Percentiles rank a stretch among this genome's conserved stretches.
Conservation (phyloP, 2,797 vertebrate species). For the Chrosomus eos region DNA sequence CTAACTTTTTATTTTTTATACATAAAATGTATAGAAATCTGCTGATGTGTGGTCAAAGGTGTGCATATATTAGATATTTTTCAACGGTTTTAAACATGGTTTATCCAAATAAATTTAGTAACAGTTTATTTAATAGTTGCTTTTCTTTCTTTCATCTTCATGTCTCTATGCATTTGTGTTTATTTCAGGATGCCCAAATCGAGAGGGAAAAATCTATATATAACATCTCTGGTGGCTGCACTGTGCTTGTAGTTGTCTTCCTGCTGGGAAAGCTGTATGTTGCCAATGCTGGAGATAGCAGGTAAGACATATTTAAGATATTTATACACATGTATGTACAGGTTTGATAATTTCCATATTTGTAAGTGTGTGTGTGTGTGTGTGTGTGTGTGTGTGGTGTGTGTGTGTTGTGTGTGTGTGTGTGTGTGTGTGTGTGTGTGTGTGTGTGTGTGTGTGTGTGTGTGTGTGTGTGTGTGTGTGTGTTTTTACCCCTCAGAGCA, state of each 20-base stretch:
- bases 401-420: neutral
- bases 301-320: constrained; percentile 75
- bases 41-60: neutral
- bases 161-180: constrained; percentile 50
- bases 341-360: neutral
- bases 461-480: constrained; percentile 13
- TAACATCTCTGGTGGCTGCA: constrained; percentile 92
- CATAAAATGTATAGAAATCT: neutral
- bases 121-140: neutral
- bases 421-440: no score
- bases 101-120: neutral
- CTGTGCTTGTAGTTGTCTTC: constrained; percentile 89
- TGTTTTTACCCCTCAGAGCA: constrained; percentile 77
- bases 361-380: neutral
- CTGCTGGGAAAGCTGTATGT: constrained; percentile 93
- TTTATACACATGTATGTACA: neutral
- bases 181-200: constrained; percentile 88
- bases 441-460: neutral
- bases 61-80: neutral
- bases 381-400: no score
- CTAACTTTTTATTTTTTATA: neutral
- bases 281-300: constrained; percentile 95
- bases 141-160: neutral
- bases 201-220: constrained; percentile 87
- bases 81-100: neutral